phyloP scores from a whole-genome alignment of 2,888 invertebrate genomes.

The Spodoptera picta region DNA sequence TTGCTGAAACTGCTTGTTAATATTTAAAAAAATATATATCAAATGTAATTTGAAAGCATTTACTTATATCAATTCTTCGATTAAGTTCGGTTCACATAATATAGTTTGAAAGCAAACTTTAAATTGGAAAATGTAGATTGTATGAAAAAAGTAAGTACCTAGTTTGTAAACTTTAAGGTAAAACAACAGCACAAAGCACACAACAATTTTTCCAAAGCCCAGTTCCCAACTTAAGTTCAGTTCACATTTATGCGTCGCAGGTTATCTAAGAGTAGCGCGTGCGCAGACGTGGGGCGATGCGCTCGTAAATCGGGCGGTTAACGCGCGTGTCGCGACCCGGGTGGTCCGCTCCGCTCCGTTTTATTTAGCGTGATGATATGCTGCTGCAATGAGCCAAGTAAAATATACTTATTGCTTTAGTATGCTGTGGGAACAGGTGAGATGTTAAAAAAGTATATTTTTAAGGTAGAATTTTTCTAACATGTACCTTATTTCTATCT shows the following conservation, averaged over 20 bases:
- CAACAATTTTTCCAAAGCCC: conserved; percentile 1
- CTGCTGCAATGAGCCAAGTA: conserved; percentile 36
- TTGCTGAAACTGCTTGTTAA: no score
- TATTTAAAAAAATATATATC: no score
- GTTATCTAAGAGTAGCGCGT: conserved; percentile 49
- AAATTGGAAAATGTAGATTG: no score
- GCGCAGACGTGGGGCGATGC: conserved; percentile 62
- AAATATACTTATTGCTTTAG: conserved; percentile 33
- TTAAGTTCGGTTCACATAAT: no score
- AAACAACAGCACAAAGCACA: neutral
- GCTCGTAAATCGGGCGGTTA: conserved; percentile 74
- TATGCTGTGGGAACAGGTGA: conserved; percentile 31
- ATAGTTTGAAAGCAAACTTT: no score
- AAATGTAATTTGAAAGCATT: no score
- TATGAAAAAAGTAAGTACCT: no score
- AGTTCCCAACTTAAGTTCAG: conserved; percentile 38
- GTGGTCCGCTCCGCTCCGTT: conserved; percentile 70
- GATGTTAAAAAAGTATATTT: neutral
- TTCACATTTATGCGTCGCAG: conserved; percentile 49
- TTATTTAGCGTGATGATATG: conserved; percentile 61
- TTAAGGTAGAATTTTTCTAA: neutral
- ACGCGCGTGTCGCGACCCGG: conserved; percentile 74
- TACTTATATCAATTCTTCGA: no score
- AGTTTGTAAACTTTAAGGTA: no score
- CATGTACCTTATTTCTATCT: no score